Percentiles rank a stretch among this genome's conserved stretches.
Conservation (phyloP, 2,797 vertebrate genomes). For the Pygocentrus nattereri region DNA sequence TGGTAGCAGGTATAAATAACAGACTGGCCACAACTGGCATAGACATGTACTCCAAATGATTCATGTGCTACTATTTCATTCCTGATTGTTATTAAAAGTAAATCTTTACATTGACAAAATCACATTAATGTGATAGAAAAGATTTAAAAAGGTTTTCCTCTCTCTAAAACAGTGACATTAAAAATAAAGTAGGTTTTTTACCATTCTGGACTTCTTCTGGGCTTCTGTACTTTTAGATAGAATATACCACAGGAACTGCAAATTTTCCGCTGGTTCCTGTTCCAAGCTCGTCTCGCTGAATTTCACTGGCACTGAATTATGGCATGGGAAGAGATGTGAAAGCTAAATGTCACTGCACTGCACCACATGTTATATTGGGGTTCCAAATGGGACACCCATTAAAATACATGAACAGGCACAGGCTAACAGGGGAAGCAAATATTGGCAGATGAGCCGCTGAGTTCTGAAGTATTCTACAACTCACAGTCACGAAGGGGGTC, state of each 20-base stretch:
- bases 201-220: too few relatives aligned
- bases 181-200: too few relatives aligned
- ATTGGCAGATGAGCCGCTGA: constrained; percentile 15
- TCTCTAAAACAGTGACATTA: too few relatives aligned
- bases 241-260: constrained; percentile 16
- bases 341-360: constrained; percentile 10
- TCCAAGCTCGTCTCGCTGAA: constrained; percentile 2
- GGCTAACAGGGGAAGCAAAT: constrained; percentile 14
- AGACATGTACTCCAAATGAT: too few relatives aligned
- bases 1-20: background rate
- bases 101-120: too few relatives aligned
- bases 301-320: constrained; percentile 26
- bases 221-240: too few relatives aligned
- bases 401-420: constrained; percentile 14
- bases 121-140: too few relatives aligned
- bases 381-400: constrained; percentile 1
- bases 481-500: background rate
- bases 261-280: constrained; percentile 32
- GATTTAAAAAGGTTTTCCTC: too few relatives aligned
- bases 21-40: too few relatives aligned
- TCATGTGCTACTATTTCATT: too few relatives aligned
- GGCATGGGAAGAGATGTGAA: constrained; percentile 1
- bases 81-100: too few relatives aligned
- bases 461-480: background rate
- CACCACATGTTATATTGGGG: background rate